Percentiles rank a stretch among this genome's conserved stretches.
These are phyloP conservation scores for Bombycilla garrulus DNA, from an alignment of 2,113 vertebrate genomes.

Conservation along the genomic window DNA sequence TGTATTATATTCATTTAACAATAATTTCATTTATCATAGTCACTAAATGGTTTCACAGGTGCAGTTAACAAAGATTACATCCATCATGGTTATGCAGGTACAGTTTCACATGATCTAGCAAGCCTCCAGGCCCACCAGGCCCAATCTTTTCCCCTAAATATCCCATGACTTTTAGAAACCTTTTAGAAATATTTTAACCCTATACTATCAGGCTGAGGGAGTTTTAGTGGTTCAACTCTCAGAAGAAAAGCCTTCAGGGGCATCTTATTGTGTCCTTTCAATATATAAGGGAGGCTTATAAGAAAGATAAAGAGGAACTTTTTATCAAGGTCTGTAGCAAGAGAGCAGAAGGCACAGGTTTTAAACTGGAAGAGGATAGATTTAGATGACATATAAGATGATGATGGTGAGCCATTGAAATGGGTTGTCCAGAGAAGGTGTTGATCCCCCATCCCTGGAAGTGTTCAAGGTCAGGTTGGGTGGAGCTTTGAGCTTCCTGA, in stretches of 20 bases:
- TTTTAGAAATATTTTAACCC: no score
- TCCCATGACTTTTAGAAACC: no score
- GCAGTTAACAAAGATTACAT: no score
- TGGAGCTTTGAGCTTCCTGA: neutral
- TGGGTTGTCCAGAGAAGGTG: rapidly evolving
- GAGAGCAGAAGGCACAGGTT: neutral
- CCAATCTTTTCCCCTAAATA: no score
- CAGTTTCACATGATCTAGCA: no score
- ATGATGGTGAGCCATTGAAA: neutral
- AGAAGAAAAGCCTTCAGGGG: neutral
- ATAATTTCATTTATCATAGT: no score
- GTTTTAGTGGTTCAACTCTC: neutral
- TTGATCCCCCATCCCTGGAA: neutral
- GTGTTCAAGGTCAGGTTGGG: neutral
- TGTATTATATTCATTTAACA: no score
- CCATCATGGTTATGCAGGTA: no score
- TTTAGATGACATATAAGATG: neutral
- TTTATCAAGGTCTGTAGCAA: neutral
- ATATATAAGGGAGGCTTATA: neutral
- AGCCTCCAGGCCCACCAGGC: no score
- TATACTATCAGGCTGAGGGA: no score
- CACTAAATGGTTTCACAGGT: no score
- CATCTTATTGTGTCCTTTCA: neutral
- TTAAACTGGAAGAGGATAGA: neutral
- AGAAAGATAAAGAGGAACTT: neutral